Base-by-base conservation (phyloP, 2,113 vertebrate species). In the Chaetorhynchus papuensis region DNA sequence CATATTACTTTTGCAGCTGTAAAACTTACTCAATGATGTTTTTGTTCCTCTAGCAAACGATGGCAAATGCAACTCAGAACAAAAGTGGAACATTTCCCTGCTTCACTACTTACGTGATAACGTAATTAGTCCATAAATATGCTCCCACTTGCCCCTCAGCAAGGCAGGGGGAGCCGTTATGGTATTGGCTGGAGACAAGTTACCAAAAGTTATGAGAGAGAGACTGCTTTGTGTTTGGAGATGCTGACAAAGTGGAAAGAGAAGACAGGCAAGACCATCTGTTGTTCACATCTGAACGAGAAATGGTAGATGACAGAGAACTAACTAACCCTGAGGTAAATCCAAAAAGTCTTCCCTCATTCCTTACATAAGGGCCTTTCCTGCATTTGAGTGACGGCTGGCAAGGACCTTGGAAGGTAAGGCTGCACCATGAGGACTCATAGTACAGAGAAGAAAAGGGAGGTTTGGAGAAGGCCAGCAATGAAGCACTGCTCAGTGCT, bases 21-120 rank as follows among this genome's bases (percentile, higher is more conserved):
- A 82, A 94, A 87, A 81, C 78, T 84, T 91, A 91, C 54, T 89
- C 72, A 94, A 26, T 30, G 15, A 57, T 84, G 83, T 4, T 47
- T 90, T 87, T 88, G 50, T 75, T 92, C 65, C 52, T 84, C 53
- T 33, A 89, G 49, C 65, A 87, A 94, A 94, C 49, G 94, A 89
- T 71, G 69, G 74, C 75, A 94, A 94, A 81, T 19, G 45, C 52
- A 63, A 71, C 60, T 93, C 81, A 45, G 50, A 95, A 61, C 50
- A 92, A 28, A 91, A 84, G 41, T 20, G 57, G 82, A 93, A 83
- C 54, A 86, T 74, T 89, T 85, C 63, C n/a, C 41, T 80, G 50
- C 79, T 86, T 88, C 82, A 22, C 41, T 77, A 50, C 83, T 88
- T 90, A 69, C 35, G 54, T 71, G 78, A 60, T 91, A 89, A 89